These are phyloP conservation scores for Ploceus nigricollis DNA, from an alignment of 2,113 vertebrate genomes.

Conservation along the genomic window DNA sequence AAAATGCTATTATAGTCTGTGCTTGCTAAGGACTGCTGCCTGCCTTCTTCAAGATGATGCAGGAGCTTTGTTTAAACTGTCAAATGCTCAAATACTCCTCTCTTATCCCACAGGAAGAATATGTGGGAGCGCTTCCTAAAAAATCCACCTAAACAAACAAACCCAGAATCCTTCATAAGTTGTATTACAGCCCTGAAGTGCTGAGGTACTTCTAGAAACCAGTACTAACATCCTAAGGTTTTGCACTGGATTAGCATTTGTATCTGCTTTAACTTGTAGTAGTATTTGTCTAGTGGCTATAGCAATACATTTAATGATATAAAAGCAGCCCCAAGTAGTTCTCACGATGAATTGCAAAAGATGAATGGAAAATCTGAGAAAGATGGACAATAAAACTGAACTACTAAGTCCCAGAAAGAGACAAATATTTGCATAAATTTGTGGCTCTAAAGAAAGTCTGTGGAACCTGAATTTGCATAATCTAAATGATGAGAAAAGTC, in stretches of 20 bases:
- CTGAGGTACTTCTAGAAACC: neutral
- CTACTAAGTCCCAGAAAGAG: neutral
- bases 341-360: neutral
- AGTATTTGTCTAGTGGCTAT: neutral
- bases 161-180: neutral
- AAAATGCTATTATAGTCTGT: neutral
- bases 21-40: neutral
- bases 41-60: neutral
- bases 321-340: neutral
- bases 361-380: slow-evolving; percentile 35
- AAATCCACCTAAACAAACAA: neutral
- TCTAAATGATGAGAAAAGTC: slow-evolving; percentile 61
- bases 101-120: neutral
- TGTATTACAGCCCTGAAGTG: neutral
- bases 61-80: neutral
- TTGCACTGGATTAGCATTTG: neutral
- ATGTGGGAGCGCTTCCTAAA: neutral
- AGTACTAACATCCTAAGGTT: neutral
- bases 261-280: neutral
- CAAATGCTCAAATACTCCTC: neutral
- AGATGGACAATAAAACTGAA: slow-evolving; percentile 11
- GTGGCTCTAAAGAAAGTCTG: slow-evolving; percentile 25
- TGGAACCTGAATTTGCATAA: slow-evolving; percentile 55
- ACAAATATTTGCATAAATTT: slow-evolving; percentile 57
- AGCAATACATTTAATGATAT: neutral